Evolutionary conservation across 2,113 vertebrate genomes (phyloP).

Genomic region (Herpetotheres cachinnans): DNA sequence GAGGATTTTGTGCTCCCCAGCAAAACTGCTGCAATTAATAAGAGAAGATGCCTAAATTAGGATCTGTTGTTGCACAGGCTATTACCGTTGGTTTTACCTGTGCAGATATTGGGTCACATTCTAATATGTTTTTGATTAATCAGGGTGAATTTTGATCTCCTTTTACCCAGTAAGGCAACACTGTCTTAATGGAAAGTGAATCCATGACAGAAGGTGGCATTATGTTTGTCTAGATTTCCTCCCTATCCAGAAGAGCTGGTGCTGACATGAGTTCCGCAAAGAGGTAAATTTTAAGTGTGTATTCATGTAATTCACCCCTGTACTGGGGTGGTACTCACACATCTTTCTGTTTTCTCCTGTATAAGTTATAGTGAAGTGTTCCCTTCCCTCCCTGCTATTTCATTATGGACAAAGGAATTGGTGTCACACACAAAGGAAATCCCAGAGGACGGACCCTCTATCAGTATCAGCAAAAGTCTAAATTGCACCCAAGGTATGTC

Average conservation of each 20-base stretch:
- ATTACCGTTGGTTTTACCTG: neutral
- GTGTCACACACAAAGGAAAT: neutral
- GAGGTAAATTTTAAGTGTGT: neutral
- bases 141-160: neutral
- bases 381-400: neutral
- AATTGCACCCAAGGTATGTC: neutral
- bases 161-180: neutral
- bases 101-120: neutral
- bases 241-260: neutral
- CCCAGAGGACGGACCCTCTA: neutral
- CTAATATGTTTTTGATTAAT: neutral
- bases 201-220: neutral
- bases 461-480: neutral
- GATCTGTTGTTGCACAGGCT: neutral
- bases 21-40: constrained; percentile 1
- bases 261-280: neutral
- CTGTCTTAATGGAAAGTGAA: neutral
- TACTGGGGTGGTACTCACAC: neutral
- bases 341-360: neutral
- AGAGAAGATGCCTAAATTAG: neutral
- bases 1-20: constrained; percentile 4
- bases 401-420: neutral
- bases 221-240: neutral
- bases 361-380: neutral
- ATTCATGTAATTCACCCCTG: neutral